phyloP scores from a whole-genome alignment of 2,113 vertebrate species.

The Desmodus rotundus region DNA sequence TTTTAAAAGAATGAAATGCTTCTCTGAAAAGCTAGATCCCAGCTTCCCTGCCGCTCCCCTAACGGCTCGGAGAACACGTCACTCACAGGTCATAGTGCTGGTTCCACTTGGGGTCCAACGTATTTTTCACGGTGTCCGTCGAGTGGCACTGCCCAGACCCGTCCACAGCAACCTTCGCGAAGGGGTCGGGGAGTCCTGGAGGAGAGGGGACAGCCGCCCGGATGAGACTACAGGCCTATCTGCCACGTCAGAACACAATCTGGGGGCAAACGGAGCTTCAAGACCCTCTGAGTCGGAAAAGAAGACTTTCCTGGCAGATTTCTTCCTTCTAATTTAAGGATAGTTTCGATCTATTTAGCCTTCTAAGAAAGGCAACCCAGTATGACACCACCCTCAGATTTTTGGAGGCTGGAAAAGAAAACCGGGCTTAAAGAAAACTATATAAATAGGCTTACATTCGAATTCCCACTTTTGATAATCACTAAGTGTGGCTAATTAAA shows the following conservation, averaged over 20 bases:
- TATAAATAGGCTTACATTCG: neutral
- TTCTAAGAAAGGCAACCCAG: neutral
- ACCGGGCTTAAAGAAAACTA: neutral
- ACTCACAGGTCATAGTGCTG: constrained; percentile 99
- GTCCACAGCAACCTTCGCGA: constrained; percentile 98
- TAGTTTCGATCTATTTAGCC: neutral
- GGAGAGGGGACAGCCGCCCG: constrained; percentile 40
- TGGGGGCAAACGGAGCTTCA: neutral
- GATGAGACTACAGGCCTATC: neutral
- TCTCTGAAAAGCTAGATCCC: neutral
- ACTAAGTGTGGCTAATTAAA: neutral
- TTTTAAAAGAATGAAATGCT: neutral
- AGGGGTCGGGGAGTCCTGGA: constrained; percentile 94
- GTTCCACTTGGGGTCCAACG: constrained; percentile 98
- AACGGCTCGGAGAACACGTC: neutral
- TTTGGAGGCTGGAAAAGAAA: neutral
- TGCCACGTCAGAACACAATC: neutral
- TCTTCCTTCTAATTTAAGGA: neutral
- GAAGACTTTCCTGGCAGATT: neutral
- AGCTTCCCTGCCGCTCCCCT: neutral
- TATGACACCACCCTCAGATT: neutral
- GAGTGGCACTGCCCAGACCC: constrained; percentile 99
- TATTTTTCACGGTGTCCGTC: constrained; percentile 98
- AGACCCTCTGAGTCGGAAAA: neutral
- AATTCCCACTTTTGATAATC: neutral